Base-by-base conservation (phyloP, 2,797 vertebrate species). In the Intellagama lesueurii region DNA sequence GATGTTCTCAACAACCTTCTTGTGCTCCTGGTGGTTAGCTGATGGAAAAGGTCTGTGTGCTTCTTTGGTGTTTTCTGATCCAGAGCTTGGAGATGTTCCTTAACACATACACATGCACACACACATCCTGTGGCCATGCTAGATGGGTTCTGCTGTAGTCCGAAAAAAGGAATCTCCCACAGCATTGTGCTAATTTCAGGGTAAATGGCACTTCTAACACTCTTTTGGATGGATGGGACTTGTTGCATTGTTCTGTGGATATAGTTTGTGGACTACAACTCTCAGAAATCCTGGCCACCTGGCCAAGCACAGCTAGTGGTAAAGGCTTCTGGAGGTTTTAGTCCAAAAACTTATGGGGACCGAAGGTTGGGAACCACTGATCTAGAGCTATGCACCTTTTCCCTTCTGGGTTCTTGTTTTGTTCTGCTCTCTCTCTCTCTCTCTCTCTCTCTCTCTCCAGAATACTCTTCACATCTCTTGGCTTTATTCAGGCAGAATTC, bases 401-500 rank as follows among this genome's bases (percentile, higher is more conserved):
- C n/a, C 26, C 17, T 88, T 76, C 5, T 78, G 9, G 30, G 44
- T 64, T 66, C 7, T n/a, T 22, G n/a, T 49, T 24, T 28, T 87
- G 28, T 52, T 80, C 14, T 17, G 0, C n/a, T 30, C 19, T 28
- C 2, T n/a, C 30, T 2, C 28, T 17, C 35, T 40, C 9, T 56
- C 14, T 56, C 9, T 14, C 52, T 56, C 52, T 14, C 14, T 19
- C 60, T 64, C 16, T 64, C 32, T n/a, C 4, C 19, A n/a, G 7
- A 77, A 77, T 47, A 8, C 47, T 77, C 19, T 7, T 32, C 40
- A 32, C 82, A 78, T 56, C 22, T 84, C 64, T 82, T 44, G 81
- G 17, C 76, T 77, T 52, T 72, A 86, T 81, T 56, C 49, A 40
- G 60, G 26, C 72, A 69, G 44, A 90, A 90, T 90, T 86, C 89